Percentiles rank a stretch among this genome's conserved stretches.
These are phyloP conservation scores for Drepana arcuata DNA, from an alignment of 1,140 invertebrate genomes.

Conservation along the genomic window DNA sequence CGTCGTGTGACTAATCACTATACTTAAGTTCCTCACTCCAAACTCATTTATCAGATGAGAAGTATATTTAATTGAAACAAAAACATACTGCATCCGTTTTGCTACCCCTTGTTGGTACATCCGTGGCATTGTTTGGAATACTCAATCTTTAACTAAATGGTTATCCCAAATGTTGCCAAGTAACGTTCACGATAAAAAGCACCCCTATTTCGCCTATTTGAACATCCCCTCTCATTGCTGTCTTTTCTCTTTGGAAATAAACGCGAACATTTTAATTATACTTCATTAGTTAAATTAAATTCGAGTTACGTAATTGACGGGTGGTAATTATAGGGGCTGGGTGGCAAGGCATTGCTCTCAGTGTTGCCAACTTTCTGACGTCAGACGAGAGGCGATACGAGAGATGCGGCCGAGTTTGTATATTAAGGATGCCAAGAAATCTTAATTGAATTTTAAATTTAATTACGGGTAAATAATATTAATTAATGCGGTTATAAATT, in stretches of 20 bases:
- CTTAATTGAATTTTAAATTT: slow-evolving; percentile 23
- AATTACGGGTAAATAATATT: slow-evolving; percentile 31
- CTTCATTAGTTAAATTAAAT: slow-evolving; percentile 71
- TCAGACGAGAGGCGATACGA: slow-evolving; percentile 2
- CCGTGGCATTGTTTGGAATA: no score
- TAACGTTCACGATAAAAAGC: no score
- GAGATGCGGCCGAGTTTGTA: slow-evolving; percentile 23
- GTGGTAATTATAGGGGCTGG: slow-evolving; percentile 46
- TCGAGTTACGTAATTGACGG: slow-evolving; percentile 65
- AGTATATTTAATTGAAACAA: no score
- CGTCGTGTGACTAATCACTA: no score
- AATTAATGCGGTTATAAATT: slow-evolving; percentile 25
- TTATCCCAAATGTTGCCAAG: no score
- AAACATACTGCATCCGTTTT: no score
- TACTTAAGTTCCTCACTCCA: no score
- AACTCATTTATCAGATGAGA: no score
- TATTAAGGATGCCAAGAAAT: slow-evolving; percentile 30
- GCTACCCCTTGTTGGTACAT: no score
- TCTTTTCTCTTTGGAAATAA: slow-evolving; percentile 50
- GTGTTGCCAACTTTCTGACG: slow-evolving; percentile 31
- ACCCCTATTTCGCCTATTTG: no score
- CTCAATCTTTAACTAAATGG: no score
- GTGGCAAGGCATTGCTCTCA: slow-evolving; percentile 32
- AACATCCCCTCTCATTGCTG: no score
- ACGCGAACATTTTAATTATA: slow-evolving; percentile 68